Evolutionary conservation across 1,140 invertebrate genomes (phyloP).

Genomic region (Rhizoglyphus robini): DNA sequence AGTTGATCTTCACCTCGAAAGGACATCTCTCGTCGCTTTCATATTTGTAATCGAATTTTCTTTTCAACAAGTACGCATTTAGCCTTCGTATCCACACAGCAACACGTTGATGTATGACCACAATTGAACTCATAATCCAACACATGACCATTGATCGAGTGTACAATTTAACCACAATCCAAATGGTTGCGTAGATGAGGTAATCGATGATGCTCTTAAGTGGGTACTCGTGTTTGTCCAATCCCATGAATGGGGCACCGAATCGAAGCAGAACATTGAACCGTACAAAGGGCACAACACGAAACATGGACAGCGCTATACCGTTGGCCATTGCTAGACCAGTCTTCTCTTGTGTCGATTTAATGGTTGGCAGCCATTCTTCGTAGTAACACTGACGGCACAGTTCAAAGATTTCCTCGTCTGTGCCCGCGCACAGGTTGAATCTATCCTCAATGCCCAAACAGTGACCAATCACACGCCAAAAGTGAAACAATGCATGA

Average conservation of each 20-base stretch:
- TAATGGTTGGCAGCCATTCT: neutral
- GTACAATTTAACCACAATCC: neutral
- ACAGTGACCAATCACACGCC: conserved; percentile 61
- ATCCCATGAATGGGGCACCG: neutral
- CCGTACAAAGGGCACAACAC: neutral
- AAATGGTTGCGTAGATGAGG: neutral
- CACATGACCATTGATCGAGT: too few species aligned
- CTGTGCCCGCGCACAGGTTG: conserved; percentile 42
- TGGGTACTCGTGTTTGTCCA: neutral
- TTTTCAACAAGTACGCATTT: neutral
- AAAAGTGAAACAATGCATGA: conserved; percentile 61
- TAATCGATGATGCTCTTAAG: neutral
- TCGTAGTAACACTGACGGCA: neutral
- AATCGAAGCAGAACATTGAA: neutral
- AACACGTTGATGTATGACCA: too few species aligned
- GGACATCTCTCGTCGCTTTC: neutral
- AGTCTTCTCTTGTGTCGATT: neutral
- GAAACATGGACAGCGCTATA: neutral
- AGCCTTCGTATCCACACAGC: too few species aligned
- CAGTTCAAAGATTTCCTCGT: conserved; percentile 32
- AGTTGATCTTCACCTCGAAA: neutral
- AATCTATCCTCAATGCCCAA: conserved; percentile 67
- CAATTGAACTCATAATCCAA: too few species aligned
- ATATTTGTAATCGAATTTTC: neutral
- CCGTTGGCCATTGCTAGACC: neutral